Conservation (phyloP, 2,797 vertebrate genomes). For the Novumbra hubbsi region DNA sequence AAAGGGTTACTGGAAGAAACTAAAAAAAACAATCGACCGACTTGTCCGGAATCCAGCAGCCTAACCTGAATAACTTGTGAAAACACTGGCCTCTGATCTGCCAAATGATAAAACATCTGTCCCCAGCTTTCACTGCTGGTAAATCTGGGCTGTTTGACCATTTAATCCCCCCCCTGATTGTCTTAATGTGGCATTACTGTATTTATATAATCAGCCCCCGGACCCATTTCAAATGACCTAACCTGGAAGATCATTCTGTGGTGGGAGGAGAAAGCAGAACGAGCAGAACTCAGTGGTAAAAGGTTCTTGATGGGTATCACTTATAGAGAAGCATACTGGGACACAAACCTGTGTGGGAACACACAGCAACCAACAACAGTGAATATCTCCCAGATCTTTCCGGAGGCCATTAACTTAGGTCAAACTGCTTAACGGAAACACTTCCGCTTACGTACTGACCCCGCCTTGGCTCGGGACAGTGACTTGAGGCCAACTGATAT, state of each 20-base stretch:
- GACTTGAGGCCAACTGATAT: neutral
- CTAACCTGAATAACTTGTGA: neutral
- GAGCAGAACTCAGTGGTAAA: neutral
- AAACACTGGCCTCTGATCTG: constrained; percentile 12
- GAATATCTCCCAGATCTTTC: neutral
- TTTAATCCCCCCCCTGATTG: constrained; percentile 18
- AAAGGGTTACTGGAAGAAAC: neutral
- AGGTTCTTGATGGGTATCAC: neutral
- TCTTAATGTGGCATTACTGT: constrained; percentile 25
- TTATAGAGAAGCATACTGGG: neutral
- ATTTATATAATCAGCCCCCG: constrained; percentile 13
- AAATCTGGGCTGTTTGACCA: constrained; percentile 20
- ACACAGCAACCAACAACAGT: neutral
- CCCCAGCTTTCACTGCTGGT: constrained; percentile 12
- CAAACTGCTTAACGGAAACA: too few species aligned
- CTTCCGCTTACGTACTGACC: too few species aligned
- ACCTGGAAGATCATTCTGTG: neutral
- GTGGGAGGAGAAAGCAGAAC: neutral
- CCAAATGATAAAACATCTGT: constrained; percentile 17
- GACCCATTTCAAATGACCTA: constrained; percentile 10
- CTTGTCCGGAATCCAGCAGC: neutral
- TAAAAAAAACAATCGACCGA: too few species aligned
- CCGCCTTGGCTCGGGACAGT: too few species aligned
- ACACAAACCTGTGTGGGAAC: neutral
- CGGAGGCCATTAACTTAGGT: neutral